phyloP scores from a whole-genome alignment of 2,888 invertebrate genomes.

The Amphiduros pacificus region DNA sequence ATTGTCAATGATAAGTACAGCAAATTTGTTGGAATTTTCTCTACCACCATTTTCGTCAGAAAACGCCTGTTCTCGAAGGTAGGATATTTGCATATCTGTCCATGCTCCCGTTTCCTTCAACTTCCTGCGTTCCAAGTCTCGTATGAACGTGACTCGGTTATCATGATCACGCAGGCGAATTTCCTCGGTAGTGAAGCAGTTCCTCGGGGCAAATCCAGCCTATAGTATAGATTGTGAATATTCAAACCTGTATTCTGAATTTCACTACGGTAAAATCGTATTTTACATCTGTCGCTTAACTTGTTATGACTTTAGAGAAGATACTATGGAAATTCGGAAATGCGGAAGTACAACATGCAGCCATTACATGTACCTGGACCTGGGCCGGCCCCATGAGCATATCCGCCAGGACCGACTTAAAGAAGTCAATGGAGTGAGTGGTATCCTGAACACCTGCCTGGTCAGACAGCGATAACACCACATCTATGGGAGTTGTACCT shows the following conservation, averaged over 20 bases:
- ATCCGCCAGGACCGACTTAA: neutral
- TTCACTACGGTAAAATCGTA: no score
- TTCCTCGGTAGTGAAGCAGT: neutral
- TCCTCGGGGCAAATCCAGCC: slow-evolving; percentile 12
- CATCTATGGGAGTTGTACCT: slow-evolving; percentile 2
- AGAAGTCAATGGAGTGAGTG: neutral
- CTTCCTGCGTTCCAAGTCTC: neutral
- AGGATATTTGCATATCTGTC: neutral
- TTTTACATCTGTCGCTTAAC: no score
- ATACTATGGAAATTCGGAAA: no score
- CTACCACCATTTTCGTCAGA: slow-evolving; percentile 4
- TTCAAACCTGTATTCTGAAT: no score
- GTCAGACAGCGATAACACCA: slow-evolving; percentile 6
- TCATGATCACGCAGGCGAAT: slow-evolving; percentile 15
- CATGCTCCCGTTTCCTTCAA: neutral
- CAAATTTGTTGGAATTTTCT: slow-evolving; percentile 5
- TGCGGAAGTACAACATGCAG: no score
- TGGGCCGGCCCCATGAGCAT: neutral
- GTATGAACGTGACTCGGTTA: neutral
- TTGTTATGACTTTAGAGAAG: no score
- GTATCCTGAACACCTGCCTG: neutral
- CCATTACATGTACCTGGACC: no score
- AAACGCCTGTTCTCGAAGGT: neutral
- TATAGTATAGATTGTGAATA: no score
- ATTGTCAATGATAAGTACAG: slow-evolving; percentile 7